Base-by-base conservation (phyloP, 2,113 vertebrate species). In the Emydocephalus ijimae region DNA sequence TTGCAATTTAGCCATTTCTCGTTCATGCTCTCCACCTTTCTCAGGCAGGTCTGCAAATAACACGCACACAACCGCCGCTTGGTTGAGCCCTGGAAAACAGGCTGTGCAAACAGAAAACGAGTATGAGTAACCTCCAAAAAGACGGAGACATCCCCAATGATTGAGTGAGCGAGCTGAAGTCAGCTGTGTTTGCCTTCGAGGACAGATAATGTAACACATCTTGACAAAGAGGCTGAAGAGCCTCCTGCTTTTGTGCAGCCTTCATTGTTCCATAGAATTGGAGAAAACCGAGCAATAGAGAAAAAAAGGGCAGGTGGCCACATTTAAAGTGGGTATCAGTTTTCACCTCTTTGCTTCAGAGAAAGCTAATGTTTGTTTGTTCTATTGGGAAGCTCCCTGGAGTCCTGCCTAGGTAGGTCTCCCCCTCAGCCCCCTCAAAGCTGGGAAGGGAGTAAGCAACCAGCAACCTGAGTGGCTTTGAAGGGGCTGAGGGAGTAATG, bases 261-360 rank as follows among this genome's bases (percentile, higher is more conserved):
- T 91, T 23, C 56, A 90, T 48, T 95, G 92, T 96, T 96, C 95
- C 88, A 92, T 43, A 92, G 29, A 81, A 95, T 96, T 95, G 95
- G 93, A 94, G 95, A 95, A 96, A 97, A 85, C 1, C 20, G 92
- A 96, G 48, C 9, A 88, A 57, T 23, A 24, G 43, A 92, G 95
- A 54, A 55, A 48, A 18, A 87, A 61, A 59, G 56, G 45, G 56
- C 91, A 91, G 85, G 91, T 91, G 91, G 93, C 89, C 21, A 56
- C 15, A 0, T 90, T 91, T 93, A 92, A 93, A 94, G 85, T 52
- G 18, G 88, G 95, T 96, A 95, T 95, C 7, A 56, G 64, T n/a
- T 95, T 96, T 95, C 95, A 94, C 89, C 92, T 93, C 94, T 94
- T 95, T 39, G 87, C 69, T 54, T 89, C 69, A n/a, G 90, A 90